Conservation (phyloP, 2,113 vertebrate genomes). For the Cathartes aura region DNA sequence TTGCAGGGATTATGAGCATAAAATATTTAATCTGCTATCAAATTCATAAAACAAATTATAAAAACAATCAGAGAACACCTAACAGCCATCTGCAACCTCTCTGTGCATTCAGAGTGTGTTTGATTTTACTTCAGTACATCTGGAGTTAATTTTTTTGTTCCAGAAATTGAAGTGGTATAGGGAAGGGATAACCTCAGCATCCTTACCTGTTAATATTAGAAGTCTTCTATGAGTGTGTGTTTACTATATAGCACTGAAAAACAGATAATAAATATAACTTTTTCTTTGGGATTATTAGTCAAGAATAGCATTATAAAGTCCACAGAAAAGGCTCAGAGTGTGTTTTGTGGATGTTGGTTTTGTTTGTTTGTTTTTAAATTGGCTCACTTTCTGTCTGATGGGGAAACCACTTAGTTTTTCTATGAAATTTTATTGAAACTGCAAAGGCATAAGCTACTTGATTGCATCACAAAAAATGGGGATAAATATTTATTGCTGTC, state of each 20-base stretch:
- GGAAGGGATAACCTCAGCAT: not conserved
- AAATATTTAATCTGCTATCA: not conserved
- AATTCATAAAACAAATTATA: not conserved
- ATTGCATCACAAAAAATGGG: not conserved
- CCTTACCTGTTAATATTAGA: not conserved
- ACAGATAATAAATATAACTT: not conserved
- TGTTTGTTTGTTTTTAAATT: not conserved
- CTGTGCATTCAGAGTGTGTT: not conserved
- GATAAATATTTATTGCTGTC: not conserved
- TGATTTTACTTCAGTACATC: not conserved
- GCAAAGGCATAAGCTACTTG: not conserved
- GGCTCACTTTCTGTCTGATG: not conserved
- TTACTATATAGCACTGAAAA: not conserved
- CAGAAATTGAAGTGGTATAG: not conserved
- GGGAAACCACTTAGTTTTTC: not conserved
- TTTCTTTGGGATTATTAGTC: not conserved
- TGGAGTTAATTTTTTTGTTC: not conserved
- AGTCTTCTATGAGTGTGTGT: not conserved
- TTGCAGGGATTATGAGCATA: not conserved
- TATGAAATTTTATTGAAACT: not conserved
- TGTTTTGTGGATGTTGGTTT: not conserved
- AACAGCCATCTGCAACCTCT: not conserved
- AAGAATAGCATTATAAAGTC: not conserved
- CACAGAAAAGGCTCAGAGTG: not conserved
- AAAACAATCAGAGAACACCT: not conserved